Conservation (phyloP, 35 echinoderm and acorn worm genomes). For the Lytechinus pictus region DNA sequence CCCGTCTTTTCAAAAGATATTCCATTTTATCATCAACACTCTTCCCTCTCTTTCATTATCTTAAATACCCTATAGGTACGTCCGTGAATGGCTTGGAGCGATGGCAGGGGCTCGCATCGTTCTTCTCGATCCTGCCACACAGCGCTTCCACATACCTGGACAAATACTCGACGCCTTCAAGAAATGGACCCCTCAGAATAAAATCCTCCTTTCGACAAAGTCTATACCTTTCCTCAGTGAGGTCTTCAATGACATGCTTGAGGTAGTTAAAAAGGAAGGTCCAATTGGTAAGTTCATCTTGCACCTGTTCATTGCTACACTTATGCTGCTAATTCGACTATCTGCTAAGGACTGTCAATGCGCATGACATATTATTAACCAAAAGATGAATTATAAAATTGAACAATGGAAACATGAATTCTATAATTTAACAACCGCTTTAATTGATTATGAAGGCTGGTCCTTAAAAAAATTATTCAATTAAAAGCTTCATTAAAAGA, state of each 20-base stretch:
- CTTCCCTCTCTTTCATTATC: not conserved
- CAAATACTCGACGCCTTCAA: constrained; percentile 15
- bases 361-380: no score
- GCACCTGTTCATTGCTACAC: not conserved
- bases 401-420: no score
- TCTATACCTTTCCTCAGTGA: not conserved
- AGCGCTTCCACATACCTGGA: constrained; percentile 55
- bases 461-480: no score
- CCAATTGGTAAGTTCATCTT: not conserved
- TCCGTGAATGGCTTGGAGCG: constrained; percentile 76
- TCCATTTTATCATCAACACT: not conserved
- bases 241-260: not conserved
- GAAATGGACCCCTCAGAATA: not conserved
- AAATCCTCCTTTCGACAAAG: not conserved
- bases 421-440: no score
- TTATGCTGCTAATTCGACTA: not conserved
- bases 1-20: no score
- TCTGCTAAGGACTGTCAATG: no score
- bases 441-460: no score
- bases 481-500: no score
- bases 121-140: constrained; percentile 59
- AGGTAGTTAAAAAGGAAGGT: constrained; percentile 32
- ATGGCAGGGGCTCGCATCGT: constrained; percentile 65
- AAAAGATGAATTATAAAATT: no score
- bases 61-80: constrained; percentile 50